Evolutionary conservation across 2,113 vertebrate genomes (phyloP), one percentile per base, ranked within the genome.

Genomic region (Poeciliopsis retropinna): DNA sequence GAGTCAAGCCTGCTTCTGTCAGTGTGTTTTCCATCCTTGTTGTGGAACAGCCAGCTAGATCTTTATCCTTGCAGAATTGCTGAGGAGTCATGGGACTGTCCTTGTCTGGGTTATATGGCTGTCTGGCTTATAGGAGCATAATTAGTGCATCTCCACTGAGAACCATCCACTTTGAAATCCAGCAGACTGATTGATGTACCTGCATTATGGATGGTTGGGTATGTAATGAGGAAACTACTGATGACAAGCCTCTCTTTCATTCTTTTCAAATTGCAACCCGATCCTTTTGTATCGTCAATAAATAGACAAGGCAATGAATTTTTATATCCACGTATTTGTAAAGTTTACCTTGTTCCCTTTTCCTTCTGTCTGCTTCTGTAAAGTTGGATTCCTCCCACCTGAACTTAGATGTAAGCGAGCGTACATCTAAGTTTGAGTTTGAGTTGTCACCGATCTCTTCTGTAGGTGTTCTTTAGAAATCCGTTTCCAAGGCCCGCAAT

Each of bases 391-490:
- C 25, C 25, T 25, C 34, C 39, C 41, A n/a, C 2, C 63, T 60
- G 44, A 13, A 10, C 72, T 78, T 70, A 71, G 76, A 74, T 65
- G 63, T 66, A 61, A 30, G 37, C 17, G 57, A 80, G 73, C 27
- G 44, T 25, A 15, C 10, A 14, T 7, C 41, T 29, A 65, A 60
- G 69, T 70, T 22, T 62, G 57, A 60, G 70, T 73, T 54, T 60
- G 57, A 77, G 66, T 66, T 73, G 67, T 68, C 41, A 78, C n/a
- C 57, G 30, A 85, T 39, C 60, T n/a, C 61, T 81, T 80, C 75
- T 81, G 63, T 39, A 57, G 29, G n/a, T 62, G 64, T 87, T 91
- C 71, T 80, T 81, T 76, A 70, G 47, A 54, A 17, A 15, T 61
- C 28, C 15, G 32, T 47, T 73, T 71, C 12, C 37, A 25, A 32